phyloP scores from a whole-genome alignment of 2,113 vertebrate genomes.

The Pedetes capensis region DNA sequence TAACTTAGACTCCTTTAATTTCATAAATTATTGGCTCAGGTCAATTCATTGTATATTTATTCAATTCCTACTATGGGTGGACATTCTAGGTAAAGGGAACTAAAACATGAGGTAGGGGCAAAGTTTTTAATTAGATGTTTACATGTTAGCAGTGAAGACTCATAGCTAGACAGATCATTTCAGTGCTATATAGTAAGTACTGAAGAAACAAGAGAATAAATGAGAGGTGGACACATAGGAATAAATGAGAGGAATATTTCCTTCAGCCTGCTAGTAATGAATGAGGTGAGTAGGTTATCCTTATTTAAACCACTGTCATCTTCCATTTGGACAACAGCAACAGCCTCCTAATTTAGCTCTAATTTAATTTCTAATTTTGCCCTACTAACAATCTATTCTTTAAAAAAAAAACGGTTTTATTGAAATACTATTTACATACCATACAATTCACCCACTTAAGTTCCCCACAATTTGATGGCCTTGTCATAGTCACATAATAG shows the following conservation, averaged over 20 bases:
- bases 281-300: background rate
- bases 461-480: background rate
- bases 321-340: background rate
- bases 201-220: background rate
- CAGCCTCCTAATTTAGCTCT: background rate
- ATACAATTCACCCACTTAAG: background rate
- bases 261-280: background rate
- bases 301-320: background rate
- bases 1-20: background rate
- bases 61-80: background rate
- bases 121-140: background rate
- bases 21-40: background rate
- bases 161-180: background rate
- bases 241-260: background rate
- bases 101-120: background rate
- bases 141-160: background rate
- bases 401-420: background rate
- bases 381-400: background rate
- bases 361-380: background rate
- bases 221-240: background rate
- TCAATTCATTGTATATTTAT: background rate
- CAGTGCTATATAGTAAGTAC: background rate
- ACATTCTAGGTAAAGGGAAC: background rate
- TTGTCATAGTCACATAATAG: background rate
- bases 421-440: background rate